A percentile compares a stretch with the other conserved stretches of the same genome.
Evolutionary conservation across 1,140 invertebrate genomes (phyloP).

Genomic region (Neuroterus valhalla): DNA sequence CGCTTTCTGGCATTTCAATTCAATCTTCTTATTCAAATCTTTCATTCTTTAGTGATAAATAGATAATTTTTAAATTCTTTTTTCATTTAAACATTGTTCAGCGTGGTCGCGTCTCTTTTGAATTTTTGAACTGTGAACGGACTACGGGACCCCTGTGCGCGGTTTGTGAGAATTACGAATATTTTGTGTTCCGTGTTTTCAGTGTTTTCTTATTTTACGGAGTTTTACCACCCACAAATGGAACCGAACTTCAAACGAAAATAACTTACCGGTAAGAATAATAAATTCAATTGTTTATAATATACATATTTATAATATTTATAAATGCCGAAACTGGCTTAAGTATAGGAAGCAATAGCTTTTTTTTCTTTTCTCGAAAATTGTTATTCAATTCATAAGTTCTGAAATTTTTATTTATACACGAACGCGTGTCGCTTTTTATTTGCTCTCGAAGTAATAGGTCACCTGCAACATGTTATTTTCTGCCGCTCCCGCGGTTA

Average conservation of each 20-base stretch:
- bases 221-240: neutral
- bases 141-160: neutral
- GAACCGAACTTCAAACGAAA: neutral
- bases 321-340: too few relatives aligned
- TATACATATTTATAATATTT: neutral
- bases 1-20: slow-evolving; percentile 33
- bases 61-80: neutral
- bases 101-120: slow-evolving; percentile 29
- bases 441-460: neutral
- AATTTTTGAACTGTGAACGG: slow-evolving; percentile 4
- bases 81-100: neutral
- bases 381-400: too few relatives aligned
- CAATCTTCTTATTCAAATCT: slow-evolving; percentile 37
- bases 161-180: slow-evolving; percentile 16
- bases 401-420: too few relatives aligned
- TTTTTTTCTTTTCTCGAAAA: too few relatives aligned
- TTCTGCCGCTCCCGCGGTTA: slow-evolving; percentile 29
- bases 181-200: slow-evolving; percentile 44
- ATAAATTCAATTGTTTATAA: neutral
- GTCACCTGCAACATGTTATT: slow-evolving; percentile 26
- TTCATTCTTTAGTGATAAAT: slow-evolving; percentile 31
- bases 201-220: slow-evolving; percentile 21
- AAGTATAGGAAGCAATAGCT: too few relatives aligned
- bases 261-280: neutral
- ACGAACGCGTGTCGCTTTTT: neutral